These are phyloP conservation scores for Drosophila putrida DNA, from an alignment of 2,888 invertebrate species.

Conservation along the genomic window DNA sequence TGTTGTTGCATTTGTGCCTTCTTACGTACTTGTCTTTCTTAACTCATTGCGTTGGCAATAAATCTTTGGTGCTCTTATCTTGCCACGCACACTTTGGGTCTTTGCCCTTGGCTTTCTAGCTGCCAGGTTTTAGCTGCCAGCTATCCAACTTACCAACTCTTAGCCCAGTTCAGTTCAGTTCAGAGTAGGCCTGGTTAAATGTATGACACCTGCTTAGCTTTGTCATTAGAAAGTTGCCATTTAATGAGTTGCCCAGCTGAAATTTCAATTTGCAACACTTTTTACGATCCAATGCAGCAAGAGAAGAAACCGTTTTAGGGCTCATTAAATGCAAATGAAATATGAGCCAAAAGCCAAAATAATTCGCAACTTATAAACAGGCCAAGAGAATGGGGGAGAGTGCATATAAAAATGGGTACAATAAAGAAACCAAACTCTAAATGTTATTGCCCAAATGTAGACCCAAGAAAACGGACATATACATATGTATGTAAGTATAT, in stretches of 20 bases:
- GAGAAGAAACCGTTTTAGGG: slow-evolving; percentile 39
- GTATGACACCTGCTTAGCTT: slow-evolving; percentile 70
- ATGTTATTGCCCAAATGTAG: slow-evolving; percentile 26
- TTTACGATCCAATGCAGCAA: slow-evolving; percentile 45
- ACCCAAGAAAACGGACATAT: slow-evolving; percentile 6
- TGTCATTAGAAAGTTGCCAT: slow-evolving; percentile 46
- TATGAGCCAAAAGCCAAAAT: slow-evolving; percentile 61
- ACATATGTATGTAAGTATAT: neutral
- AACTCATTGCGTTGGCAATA: slow-evolving; percentile 84
- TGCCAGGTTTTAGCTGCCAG: slow-evolving; percentile 4
- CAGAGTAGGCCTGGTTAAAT: slow-evolving; percentile 47
- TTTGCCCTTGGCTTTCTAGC: slow-evolving; percentile 14
- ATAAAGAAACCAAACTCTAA: slow-evolving; percentile 41
- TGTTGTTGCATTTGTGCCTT: slow-evolving; percentile 60
- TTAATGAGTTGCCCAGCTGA: slow-evolving; percentile 50
- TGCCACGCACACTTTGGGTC: slow-evolving; percentile 56
- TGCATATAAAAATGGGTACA: slow-evolving; percentile 19
- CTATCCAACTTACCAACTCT: slow-evolving; percentile 3
- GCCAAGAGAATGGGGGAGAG: slow-evolving; percentile 1
- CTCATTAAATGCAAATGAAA: slow-evolving; percentile 70
- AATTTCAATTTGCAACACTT: slow-evolving; percentile 67
- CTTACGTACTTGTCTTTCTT: slow-evolving; percentile 84
- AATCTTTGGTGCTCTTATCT: slow-evolving; percentile 83
- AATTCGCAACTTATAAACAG: slow-evolving; percentile 64
- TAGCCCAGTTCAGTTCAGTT: neutral